phyloP scores from a whole-genome alignment of 2,113 vertebrate genomes.

The Thamnophis sirtalis region DNA sequence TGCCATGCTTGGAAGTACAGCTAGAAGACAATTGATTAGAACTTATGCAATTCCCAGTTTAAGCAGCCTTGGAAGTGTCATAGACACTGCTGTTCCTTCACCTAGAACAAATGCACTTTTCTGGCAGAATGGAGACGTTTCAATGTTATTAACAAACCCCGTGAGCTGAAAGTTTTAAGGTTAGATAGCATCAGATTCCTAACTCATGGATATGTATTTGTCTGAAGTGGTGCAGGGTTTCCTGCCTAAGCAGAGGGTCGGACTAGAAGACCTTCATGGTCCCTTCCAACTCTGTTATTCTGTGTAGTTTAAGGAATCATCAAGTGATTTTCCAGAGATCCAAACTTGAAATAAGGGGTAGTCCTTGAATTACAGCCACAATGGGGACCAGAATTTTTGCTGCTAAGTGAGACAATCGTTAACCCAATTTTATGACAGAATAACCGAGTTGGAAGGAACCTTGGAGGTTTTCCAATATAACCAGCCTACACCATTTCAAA shows the following conservation, averaged over 20 bases:
- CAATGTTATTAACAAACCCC: slow-evolving; percentile 50
- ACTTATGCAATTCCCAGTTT: slow-evolving; percentile 46
- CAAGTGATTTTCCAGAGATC: slow-evolving; percentile 29
- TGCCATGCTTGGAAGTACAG: slow-evolving; percentile 33
- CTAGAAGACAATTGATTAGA: slow-evolving; percentile 42
- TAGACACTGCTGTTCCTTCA: slow-evolving; percentile 39
- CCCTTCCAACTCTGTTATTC: no score
- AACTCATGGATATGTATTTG: not conserved
- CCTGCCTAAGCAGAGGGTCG: no score
- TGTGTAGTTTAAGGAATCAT: not conserved
- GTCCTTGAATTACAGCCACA: not conserved
- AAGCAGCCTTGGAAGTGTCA: slow-evolving; percentile 48
- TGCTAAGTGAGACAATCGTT: not conserved
- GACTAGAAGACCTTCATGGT: no score
- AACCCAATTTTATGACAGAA: not conserved
- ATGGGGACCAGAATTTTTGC: not conserved
- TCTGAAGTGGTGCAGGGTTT: no score
- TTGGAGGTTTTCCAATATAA: not conserved
- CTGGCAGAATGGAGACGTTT: slow-evolving; percentile 46
- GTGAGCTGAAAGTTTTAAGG: slow-evolving; percentile 48
- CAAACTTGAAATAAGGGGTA: slow-evolving; percentile 14
- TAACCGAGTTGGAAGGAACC: not conserved
- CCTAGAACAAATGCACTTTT: slow-evolving; percentile 56
- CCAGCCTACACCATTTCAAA: not conserved
- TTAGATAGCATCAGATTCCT: slow-evolving; percentile 41